Conservation (phyloP, 2,797 vertebrate species). For the Sparus aurata region DNA sequence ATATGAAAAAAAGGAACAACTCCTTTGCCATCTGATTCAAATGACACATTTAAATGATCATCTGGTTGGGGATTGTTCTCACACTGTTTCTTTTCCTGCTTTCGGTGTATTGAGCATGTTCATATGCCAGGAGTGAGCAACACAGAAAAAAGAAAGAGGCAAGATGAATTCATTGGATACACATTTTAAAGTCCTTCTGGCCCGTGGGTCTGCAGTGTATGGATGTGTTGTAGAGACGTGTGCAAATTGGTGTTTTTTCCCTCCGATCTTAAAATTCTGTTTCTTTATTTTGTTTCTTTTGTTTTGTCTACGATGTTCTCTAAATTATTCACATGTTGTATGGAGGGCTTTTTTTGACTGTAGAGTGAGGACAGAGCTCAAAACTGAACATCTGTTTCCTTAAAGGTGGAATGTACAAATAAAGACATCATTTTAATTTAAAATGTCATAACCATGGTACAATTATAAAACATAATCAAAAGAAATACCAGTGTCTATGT, state of each 20-base stretch:
- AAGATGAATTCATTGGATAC: no score
- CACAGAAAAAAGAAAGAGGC: neutral
- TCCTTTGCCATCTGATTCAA: neutral
- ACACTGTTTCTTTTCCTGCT: neutral
- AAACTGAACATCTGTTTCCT: neutral
- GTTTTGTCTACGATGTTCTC: neutral
- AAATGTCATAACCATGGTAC: no score
- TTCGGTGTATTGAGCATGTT: neutral
- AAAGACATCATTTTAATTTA: no score
- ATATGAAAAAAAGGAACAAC: neutral
- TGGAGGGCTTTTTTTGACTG: neutral
- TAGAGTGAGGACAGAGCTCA: neutral
- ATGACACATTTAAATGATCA: neutral
- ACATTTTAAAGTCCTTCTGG: no score
- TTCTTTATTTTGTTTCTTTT: no score
- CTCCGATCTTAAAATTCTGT: no score
- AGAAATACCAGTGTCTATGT: no score
- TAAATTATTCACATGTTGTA: no score
- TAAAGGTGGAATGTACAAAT: neutral
- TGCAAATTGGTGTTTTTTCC: no score
- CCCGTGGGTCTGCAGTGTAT: neutral
- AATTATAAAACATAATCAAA: no score
- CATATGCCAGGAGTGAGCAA: neutral
- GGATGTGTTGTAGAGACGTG: neutral
- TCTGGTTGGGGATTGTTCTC: neutral